A percentile compares a stretch with the other conserved stretches of the same genome.
These are phyloP conservation scores for Euphysa ruthae DNA, from an alignment of 30 jellyfish, hydroid and myxozoan genomes.

Conservation along the genomic window DNA sequence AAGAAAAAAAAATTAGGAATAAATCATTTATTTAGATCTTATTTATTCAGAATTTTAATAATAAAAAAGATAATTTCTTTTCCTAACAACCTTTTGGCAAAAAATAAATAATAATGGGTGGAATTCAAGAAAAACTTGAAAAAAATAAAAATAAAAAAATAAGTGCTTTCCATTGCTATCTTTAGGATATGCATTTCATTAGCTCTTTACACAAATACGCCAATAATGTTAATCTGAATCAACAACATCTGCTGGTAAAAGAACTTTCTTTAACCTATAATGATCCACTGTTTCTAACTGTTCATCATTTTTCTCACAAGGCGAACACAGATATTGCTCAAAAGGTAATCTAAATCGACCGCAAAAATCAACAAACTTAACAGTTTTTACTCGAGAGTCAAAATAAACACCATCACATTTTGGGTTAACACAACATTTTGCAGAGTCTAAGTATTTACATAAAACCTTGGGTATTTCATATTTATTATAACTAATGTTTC, in stretches of 20 bases:
- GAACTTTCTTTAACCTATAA: slow-evolving; percentile 47
- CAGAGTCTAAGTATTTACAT: slow-evolving; percentile 68
- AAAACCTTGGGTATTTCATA: slow-evolving; percentile 45
- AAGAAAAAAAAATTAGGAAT: too few species aligned
- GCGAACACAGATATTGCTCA: slow-evolving; percentile 93
- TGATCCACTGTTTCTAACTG: slow-evolving; percentile 47
- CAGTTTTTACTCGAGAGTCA: slow-evolving; percentile 86
- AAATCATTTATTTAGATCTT: too few species aligned
- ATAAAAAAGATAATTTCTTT: too few species aligned
- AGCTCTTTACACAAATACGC: too few species aligned
- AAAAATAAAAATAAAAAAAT: too few species aligned
- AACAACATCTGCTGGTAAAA: slow-evolving; percentile 52
- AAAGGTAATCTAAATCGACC: slow-evolving; percentile 87
- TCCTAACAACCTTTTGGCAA: too few species aligned
- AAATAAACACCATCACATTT: slow-evolving; percentile 96
- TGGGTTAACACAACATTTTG: slow-evolving; percentile 93
- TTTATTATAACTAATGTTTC: slow-evolving; percentile 20
- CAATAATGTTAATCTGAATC: background rate
- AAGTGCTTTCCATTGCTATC: too few species aligned
- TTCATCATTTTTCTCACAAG: slow-evolving; percentile 41
- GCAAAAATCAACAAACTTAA: slow-evolving; percentile 95
- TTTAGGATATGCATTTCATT: too few species aligned
- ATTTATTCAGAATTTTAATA: too few species aligned
- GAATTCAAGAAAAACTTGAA: too few species aligned
- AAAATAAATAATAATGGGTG: too few species aligned